Base-by-base conservation (phyloP, 2,113 vertebrate species). In the Nanger granti region DNA sequence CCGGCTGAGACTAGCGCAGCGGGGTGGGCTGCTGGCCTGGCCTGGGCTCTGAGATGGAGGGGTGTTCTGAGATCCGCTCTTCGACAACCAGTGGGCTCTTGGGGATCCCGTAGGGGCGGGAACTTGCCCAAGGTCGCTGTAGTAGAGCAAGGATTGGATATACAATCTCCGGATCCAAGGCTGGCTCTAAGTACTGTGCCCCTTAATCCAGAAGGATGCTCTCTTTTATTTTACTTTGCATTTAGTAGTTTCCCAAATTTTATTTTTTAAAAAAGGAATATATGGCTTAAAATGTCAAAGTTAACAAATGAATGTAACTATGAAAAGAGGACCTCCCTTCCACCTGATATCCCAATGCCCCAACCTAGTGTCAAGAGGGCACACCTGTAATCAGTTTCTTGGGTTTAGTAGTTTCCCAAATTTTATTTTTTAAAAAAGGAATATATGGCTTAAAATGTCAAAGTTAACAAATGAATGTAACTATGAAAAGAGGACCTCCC, bases 1-100 rank as follows among this genome's bases (percentile, higher is more conserved):
- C 17, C 0, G 1, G 80, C 12, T 17, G 0, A 89, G 37, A 34
- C 28, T 2, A 0, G 29, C 20, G 4, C 14, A 3, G 54, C 28
- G 31, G 26, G 34, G 47, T 54, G 47, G 54, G 88, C 79, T 8
- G 49, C 28, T 0, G 4, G 44, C 41, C 2, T 8, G 29, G 15
- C 12, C 1, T 0, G 4, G 0, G 5, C n/a, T 26, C 47, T 0
- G 1, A 37, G 76, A 47, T 22, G 41, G 59, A 34, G 49, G 3
- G 60, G 6, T 22, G 31, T 49, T 31, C 24, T 4, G 26, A 90
- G 76, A 59, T 26, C 76, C 4, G 14, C 55, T 80, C 12, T 26
- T 17, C 7, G 7, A 44, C 52, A 31, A 22, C 87, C 31, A 41
- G 3, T 29, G 49, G 83, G n/a, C 29, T 55, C 20, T 34, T 10